Percentiles rank a stretch among this genome's conserved stretches.
phyloP scores from a whole-genome alignment of 53 echinoderm and acorn worm species.

The Henricia sp. region DNA sequence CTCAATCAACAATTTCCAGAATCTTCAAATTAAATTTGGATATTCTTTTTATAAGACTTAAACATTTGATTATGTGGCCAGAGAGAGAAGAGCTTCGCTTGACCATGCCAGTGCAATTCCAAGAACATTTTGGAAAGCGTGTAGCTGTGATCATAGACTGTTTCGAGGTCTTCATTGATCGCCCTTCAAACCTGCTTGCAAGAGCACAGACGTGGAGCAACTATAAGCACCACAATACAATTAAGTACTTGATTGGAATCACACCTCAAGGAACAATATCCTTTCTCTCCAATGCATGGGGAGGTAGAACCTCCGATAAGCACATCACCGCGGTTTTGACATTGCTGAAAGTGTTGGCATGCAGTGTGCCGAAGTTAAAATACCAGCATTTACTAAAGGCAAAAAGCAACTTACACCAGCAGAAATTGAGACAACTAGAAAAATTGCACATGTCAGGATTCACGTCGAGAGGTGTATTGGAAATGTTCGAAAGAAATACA shows the following conservation, averaged over 20 bases:
- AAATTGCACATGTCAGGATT: slow-evolving; percentile 61
- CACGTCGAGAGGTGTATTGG: slow-evolving; percentile 71
- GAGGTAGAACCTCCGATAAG: slow-evolving; percentile 18
- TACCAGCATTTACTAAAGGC: slow-evolving; percentile 59
- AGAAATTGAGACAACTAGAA: slow-evolving; percentile 58
- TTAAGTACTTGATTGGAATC: slow-evolving; percentile 57
- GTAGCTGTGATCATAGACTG: slow-evolving; percentile 61
- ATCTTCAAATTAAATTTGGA: background rate
- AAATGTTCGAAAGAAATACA: slow-evolving; percentile 54
- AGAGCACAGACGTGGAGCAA: slow-evolving; percentile 46
- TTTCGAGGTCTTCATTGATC: slow-evolving; percentile 64
- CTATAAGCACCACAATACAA: slow-evolving; percentile 67
- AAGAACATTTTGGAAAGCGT: slow-evolving; percentile 36
- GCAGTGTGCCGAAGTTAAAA: slow-evolving; percentile 18
- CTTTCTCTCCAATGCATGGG: slow-evolving; percentile 64
- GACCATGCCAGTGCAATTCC: slow-evolving; percentile 62
- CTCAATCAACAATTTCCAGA: slow-evolving; percentile 1
- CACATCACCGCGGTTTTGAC: slow-evolving; percentile 37
- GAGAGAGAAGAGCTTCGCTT: slow-evolving; percentile 38
- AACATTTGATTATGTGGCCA: slow-evolving; percentile 58
- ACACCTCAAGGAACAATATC: slow-evolving; percentile 66
- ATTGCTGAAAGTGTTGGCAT: slow-evolving; percentile 41
- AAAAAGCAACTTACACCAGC: slow-evolving; percentile 51
- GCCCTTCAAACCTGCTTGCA: slow-evolving; percentile 56
- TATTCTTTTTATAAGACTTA: background rate